These are phyloP conservation scores for Sepiola atlantica DNA, from an alignment of 2,888 invertebrate species.

Conservation along the genomic window DNA sequence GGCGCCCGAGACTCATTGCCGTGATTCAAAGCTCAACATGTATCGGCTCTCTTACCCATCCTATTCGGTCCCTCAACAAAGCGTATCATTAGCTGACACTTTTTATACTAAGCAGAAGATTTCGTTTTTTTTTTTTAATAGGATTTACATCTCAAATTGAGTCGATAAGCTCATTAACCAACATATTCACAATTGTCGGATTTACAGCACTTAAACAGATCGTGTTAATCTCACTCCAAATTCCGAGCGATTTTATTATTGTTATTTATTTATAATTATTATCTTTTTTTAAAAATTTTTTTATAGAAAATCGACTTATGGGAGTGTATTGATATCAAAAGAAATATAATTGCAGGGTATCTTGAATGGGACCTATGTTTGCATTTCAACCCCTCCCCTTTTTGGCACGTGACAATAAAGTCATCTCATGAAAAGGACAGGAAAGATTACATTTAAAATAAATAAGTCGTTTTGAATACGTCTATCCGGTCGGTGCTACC, in stretches of 20 bases:
- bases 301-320: neutral
- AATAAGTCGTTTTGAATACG: neutral
- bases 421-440: neutral
- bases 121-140: neutral
- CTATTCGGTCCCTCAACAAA: neutral
- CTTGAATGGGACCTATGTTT: neutral
- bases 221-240: neutral
- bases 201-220: neutral
- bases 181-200: constrained; percentile 32
- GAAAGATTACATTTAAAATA: neutral
- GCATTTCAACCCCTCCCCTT: neutral
- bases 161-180: constrained; percentile 11
- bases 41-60: neutral
- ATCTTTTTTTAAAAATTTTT: too few species aligned
- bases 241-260: neutral
- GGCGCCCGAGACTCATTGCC: neutral
- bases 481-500: neutral
- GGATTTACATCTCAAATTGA: neutral
- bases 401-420: neutral
- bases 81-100: neutral
- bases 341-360: neutral
- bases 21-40: neutral
- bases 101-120: neutral
- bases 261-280: too few species aligned
- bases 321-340: neutral